These are phyloP conservation scores for Tachysurus fulvidraco DNA, from an alignment of 2,113 vertebrate genomes.

Conservation along the genomic window DNA sequence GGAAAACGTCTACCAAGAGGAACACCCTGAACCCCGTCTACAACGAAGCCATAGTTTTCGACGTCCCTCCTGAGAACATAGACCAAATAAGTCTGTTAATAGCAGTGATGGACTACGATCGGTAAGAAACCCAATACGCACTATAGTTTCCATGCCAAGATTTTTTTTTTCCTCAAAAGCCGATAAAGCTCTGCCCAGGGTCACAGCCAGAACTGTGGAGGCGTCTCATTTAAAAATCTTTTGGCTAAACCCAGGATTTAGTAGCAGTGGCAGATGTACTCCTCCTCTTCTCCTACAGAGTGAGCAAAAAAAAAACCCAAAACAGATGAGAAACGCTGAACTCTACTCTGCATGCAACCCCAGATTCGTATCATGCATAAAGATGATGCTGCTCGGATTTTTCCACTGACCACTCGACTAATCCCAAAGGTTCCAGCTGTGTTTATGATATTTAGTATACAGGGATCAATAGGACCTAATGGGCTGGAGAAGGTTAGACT, in stretches of 20 bases:
- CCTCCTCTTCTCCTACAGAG: background rate
- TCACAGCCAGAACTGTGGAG: constrained; percentile 33
- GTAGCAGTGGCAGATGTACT: constrained; percentile 8
- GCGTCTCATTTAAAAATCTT: constrained; percentile 38
- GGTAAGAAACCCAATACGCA: constrained; percentile 74
- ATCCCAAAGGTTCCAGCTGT: background rate
- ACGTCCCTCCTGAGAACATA: constrained; percentile 96
- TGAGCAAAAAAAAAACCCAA: constrained; percentile 11
- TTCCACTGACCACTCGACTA: background rate
- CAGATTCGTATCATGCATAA: constrained; percentile 14
- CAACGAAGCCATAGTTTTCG: constrained; percentile 99
- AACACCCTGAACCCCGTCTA: constrained; percentile 97
- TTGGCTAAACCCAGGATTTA: constrained; percentile 23
- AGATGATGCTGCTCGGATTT: constrained; percentile 22
- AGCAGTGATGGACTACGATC: constrained; percentile 99
- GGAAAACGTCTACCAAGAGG: constrained; percentile 97
- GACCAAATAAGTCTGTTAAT: constrained; percentile 96
- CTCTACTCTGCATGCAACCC: constrained; percentile 1
- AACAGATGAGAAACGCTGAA: background rate
- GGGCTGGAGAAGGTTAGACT: background rate
- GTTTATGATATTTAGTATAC: background rate
- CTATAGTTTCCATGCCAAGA: background rate
- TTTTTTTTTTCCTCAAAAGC: background rate
- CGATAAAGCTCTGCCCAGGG: background rate
- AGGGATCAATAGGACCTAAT: background rate